A percentile compares a stretch with the other conserved stretches of the same genome.
phyloP scores from a whole-genome alignment of 1,140 invertebrate species.

The Apis cerana region DNA sequence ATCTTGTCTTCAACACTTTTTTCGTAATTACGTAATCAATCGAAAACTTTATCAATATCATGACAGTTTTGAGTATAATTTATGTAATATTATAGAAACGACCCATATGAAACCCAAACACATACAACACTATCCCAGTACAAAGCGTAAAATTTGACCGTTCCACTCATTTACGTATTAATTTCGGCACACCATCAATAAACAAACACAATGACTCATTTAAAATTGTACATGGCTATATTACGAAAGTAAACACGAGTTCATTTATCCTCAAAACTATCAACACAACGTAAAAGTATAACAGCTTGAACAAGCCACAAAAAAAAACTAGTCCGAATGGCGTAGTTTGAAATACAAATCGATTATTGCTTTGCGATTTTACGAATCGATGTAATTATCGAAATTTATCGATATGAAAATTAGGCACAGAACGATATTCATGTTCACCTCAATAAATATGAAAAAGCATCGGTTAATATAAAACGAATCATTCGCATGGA shows the following conservation, averaged over 20 bases:
- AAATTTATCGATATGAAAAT: too few species aligned
- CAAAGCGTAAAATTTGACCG: neutral
- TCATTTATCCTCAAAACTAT: too few species aligned
- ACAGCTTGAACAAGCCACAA: neutral
- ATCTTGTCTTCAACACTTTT: neutral
- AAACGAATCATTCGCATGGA: neutral
- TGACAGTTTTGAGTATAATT: neutral
- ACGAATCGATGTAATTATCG: constrained; percentile 3
- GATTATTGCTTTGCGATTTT: neutral
- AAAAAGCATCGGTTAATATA: neutral
- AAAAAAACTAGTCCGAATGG: neutral
- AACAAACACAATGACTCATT: neutral
- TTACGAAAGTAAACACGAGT: too few species aligned
- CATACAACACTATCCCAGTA: neutral
- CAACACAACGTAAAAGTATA: neutral
- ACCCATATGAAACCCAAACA: neutral
- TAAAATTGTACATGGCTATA: neutral
- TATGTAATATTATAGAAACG: neutral
- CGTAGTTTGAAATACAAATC: neutral
- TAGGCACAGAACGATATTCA: too few species aligned
- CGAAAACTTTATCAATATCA: neutral
- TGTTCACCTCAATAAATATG: neutral
- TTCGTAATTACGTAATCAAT: neutral
- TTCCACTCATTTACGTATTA: neutral
- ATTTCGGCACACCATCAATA: neutral